These are phyloP conservation scores for Mactromeris polynyma DNA, from an alignment of 2,888 invertebrate genomes.

Conservation along the genomic window DNA sequence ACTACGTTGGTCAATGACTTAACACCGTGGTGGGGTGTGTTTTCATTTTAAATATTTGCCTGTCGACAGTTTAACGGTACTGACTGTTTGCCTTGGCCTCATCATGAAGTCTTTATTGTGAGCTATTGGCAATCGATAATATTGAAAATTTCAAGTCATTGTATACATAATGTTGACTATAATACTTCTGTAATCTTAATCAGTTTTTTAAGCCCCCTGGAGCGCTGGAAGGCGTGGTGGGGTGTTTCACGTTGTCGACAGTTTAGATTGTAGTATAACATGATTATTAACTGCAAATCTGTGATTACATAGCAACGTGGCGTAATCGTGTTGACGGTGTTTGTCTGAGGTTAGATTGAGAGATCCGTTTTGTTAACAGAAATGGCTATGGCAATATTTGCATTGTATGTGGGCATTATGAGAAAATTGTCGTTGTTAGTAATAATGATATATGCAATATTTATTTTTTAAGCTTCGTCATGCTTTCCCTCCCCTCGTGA, in stretches of 20 bases:
- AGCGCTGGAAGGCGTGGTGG: constrained; percentile 51
- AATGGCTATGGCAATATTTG: neutral
- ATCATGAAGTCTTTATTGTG: constrained; percentile 17
- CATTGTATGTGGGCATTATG: neutral
- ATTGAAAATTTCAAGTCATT: constrained; percentile 59
- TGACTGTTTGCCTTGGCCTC: constrained; percentile 21
- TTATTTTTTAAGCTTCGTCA: neutral
- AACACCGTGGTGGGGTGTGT: constrained; percentile 6
- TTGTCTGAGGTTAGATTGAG: neutral
- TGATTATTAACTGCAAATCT: constrained; percentile 38
- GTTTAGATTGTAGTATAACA: constrained; percentile 28
- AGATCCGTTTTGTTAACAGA: constrained; percentile 13
- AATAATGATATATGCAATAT: neutral
- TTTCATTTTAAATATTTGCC: constrained; percentile 36
- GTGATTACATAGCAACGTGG: constrained; percentile 48
- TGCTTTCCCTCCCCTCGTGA: neutral
- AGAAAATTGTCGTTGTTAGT: neutral
- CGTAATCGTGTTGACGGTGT: constrained; percentile 28
- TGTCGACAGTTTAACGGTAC: constrained; percentile 14
- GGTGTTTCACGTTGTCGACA: constrained; percentile 32
- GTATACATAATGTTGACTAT: constrained; percentile 51
- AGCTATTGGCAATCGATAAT: constrained; percentile 53
- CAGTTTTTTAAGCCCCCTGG: constrained; percentile 66
- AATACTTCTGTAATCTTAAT: constrained; percentile 62
- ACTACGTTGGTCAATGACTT: constrained; percentile 24